phyloP scores from a whole-genome alignment of 2,797 vertebrate genomes.

The Podarcis siculus region DNA sequence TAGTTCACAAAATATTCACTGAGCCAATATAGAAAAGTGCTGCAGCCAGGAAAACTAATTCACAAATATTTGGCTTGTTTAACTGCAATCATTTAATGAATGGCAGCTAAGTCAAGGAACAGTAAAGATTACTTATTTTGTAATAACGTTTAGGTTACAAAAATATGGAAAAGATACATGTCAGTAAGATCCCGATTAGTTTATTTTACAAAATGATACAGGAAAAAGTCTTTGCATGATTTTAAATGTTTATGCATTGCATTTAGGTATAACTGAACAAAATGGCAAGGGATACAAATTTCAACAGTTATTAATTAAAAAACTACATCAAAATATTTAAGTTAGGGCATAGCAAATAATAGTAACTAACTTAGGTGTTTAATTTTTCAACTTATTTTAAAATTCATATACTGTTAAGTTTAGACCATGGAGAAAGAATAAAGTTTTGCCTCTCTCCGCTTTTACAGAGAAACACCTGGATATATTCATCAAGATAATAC shows the following conservation, averaged over 20 bases:
- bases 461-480: background rate
- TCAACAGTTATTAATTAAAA: background rate
- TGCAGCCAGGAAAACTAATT: background rate
- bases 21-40: background rate
- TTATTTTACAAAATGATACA: constrained; percentile 41
- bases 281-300: background rate
- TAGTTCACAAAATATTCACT: background rate
- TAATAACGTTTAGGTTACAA: background rate
- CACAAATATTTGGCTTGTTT: background rate
- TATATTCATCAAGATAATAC: background rate
- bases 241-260: constrained; percentile 10
- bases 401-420: background rate
- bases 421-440: background rate
- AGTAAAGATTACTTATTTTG: background rate
- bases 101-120: background rate
- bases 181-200: background rate
- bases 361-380: background rate
- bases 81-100: background rate
- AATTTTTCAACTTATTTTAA: constrained; percentile 12
- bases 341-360: background rate
- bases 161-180: background rate
- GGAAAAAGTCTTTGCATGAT: constrained; percentile 8
- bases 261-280: constrained; percentile 23
- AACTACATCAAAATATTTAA: background rate
- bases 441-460: background rate